Conservation (phyloP, 2,888 invertebrate species). For the Graphium colonna region DNA sequence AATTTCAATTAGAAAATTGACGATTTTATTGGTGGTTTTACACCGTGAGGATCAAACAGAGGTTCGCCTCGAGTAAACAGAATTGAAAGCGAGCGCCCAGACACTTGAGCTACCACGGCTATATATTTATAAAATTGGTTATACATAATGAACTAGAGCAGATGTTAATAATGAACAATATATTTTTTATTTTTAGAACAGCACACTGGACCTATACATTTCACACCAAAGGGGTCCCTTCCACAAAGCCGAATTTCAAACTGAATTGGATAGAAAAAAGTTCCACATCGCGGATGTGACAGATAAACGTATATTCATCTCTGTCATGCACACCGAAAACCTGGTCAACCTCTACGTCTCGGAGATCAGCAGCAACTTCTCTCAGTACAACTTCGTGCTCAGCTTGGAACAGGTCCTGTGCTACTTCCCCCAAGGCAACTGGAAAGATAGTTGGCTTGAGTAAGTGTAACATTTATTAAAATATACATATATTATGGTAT, state of each 20-base stretch:
- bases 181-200: slow-evolving; percentile 45
- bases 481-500: no score
- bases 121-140: no score
- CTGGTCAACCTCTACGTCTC: slow-evolving; percentile 91
- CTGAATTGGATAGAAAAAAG: slow-evolving; percentile 81
- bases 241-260: slow-evolving; percentile 87
- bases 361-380: slow-evolving; percentile 82
- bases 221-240: slow-evolving; percentile 87
- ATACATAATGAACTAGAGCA: no score
- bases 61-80: no score
- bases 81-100: no score
- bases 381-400: slow-evolving; percentile 85
- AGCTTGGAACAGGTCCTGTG: slow-evolving; percentile 90
- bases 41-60: no score
- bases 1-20: no score
- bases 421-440: slow-evolving; percentile 90
- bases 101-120: no score
- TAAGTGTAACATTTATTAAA: slow-evolving; percentile 62
- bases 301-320: slow-evolving; percentile 88
- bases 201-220: slow-evolving; percentile 84
- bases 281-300: slow-evolving; percentile 93
- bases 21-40: no score
- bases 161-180: no score
- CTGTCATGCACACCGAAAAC: slow-evolving; percentile 87
- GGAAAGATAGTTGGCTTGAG: slow-evolving; percentile 91